Percentiles rank a stretch among this genome's conserved stretches.
Conservation (phyloP, 2,888 invertebrate genomes). For the Cephus pygmeus region DNA sequence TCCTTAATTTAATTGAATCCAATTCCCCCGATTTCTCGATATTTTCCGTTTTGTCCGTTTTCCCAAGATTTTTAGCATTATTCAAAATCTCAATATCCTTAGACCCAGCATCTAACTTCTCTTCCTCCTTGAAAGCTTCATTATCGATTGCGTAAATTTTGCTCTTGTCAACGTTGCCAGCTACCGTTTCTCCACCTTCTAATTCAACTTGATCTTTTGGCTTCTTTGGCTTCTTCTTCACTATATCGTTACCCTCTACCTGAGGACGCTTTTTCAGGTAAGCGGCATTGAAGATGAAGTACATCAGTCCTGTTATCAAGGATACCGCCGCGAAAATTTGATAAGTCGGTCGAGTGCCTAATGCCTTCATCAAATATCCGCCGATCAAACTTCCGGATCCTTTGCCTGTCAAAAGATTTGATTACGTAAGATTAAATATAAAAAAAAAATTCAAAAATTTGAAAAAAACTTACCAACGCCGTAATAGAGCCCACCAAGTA, state of each 20-base stretch:
- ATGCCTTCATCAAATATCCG: slow-evolving; percentile 78
- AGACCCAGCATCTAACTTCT: slow-evolving; percentile 6
- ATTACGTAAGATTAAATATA: slow-evolving; percentile 6
- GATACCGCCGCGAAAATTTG: slow-evolving; percentile 76
- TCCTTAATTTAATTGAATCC: neutral
- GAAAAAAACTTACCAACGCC: slow-evolving; percentile 74
- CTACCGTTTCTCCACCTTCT: slow-evolving; percentile 31
- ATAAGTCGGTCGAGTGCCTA: slow-evolving; percentile 79
- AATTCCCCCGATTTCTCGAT: neutral
- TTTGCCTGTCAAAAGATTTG: slow-evolving; percentile 70
- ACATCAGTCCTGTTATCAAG: slow-evolving; percentile 74
- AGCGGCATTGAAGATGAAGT: slow-evolving; percentile 76
- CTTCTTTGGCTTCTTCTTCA: slow-evolving; percentile 69
- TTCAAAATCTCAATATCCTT: slow-evolving; percentile 44
- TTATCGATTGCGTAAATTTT: slow-evolving; percentile 29
- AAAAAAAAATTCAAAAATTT: neutral
- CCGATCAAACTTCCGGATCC: slow-evolving; percentile 81
- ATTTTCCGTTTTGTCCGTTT: slow-evolving; percentile 34
- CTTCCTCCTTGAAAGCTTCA: slow-evolving; percentile 23
- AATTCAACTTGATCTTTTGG: slow-evolving; percentile 24
- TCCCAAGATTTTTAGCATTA: slow-evolving; percentile 51
- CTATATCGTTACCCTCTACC: slow-evolving; percentile 70
- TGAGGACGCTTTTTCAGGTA: slow-evolving; percentile 72
- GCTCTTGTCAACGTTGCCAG: slow-evolving; percentile 21
- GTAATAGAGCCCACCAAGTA: slow-evolving; percentile 83